phyloP scores from a whole-genome alignment of 2,113 vertebrate species.

The Hiodon alosoides region DNA sequence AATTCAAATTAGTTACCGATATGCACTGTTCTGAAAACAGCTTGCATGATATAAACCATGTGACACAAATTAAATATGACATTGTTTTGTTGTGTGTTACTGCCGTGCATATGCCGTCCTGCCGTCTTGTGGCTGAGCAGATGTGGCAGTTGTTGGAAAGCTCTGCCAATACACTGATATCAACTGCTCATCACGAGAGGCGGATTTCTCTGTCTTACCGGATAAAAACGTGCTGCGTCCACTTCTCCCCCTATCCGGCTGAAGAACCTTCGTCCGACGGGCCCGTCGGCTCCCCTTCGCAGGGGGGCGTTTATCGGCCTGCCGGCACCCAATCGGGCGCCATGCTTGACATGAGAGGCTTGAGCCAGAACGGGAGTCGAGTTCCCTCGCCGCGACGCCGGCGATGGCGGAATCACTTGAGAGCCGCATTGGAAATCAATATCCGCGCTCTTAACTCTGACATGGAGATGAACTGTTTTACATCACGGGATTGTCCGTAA shows the following conservation, averaged over 20 bases:
- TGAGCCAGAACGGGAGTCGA: constrained; percentile 61
- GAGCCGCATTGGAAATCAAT: constrained; percentile 70
- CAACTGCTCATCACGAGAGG: not conserved
- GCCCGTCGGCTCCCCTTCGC: too few relatives aligned
- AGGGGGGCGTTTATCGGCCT: too few relatives aligned
- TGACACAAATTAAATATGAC: not conserved
- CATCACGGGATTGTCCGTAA: not conserved
- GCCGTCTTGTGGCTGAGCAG: not conserved
- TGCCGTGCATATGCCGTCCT: not conserved
- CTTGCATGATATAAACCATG: not conserved
- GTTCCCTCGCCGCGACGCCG: constrained; percentile 62
- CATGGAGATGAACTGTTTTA: not conserved
- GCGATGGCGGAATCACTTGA: constrained; percentile 63
- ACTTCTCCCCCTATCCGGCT: too few relatives aligned
- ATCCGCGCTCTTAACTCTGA: constrained; percentile 49
- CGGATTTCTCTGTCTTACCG: too few relatives aligned
- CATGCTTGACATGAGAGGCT: constrained; percentile 46
- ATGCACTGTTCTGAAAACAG: not conserved
- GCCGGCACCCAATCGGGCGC: too few relatives aligned
- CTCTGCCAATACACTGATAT: not conserved
- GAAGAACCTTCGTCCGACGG: too few relatives aligned
- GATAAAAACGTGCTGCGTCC: too few relatives aligned
- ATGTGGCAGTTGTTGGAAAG: constrained; percentile 1
- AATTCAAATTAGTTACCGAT: constrained; percentile 15
- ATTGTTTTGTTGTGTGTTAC: not conserved